phyloP scores from a whole-genome alignment of 2,888 invertebrate species.

The Orchesellides sinensis region DNA sequence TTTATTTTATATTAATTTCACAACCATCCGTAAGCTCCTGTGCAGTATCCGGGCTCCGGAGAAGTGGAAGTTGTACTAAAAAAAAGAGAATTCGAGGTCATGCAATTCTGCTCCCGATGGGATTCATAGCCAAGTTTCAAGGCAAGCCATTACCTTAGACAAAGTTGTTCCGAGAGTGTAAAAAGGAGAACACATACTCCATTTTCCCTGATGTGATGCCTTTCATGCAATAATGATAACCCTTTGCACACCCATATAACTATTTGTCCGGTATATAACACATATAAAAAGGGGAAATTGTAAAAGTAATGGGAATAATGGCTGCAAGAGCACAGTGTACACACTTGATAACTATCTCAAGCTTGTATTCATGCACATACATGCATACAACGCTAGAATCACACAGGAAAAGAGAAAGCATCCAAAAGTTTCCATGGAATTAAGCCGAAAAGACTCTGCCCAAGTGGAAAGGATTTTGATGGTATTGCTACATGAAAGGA shows the following conservation, averaged over 20 bases:
- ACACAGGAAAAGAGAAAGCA: conserved; percentile 7
- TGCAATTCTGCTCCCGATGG: conserved; percentile 48
- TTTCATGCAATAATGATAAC: too few relatives aligned
- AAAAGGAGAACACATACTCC: conserved; percentile 39
- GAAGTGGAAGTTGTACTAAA: conserved; percentile 30
- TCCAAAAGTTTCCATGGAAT: conserved; percentile 30
- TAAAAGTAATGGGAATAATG: conserved; percentile 23
- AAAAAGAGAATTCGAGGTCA: conserved; percentile 52
- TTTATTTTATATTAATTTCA: conserved; percentile 10
- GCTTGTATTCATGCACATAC: not conserved
- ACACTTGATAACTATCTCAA: conserved; percentile 7
- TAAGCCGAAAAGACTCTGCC: conserved; percentile 30
- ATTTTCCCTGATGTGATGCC: conserved; percentile 32
- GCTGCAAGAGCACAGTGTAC: not conserved
- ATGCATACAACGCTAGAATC: not conserved
- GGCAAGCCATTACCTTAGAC: conserved; percentile 73
- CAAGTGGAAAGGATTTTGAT: conserved; percentile 38
- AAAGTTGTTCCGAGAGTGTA: conserved; percentile 60
- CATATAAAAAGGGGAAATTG: conserved; percentile 14
- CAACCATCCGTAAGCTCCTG: conserved; percentile 6
- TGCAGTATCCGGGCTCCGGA: not conserved
- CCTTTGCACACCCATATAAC: not conserved
- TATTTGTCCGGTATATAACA: not conserved
- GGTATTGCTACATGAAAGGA: conserved; percentile 33
- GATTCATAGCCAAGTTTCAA: conserved; percentile 61